Conservation (phyloP, 1,140 invertebrate genomes). For the Paraescarpia echinospica region DNA sequence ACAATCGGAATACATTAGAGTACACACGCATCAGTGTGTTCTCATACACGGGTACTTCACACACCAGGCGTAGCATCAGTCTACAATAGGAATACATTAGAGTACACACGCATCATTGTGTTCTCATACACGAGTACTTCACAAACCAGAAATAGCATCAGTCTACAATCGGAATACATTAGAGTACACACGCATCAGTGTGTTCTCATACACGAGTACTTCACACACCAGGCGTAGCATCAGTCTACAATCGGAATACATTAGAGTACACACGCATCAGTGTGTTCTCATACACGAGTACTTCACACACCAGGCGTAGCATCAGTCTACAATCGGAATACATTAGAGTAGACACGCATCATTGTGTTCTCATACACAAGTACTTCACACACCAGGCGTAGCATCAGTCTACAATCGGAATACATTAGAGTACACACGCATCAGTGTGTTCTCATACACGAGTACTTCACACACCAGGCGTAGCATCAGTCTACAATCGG, state of each 20-base stretch:
- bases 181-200: slow-evolving; percentile 42
- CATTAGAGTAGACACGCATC: neutral
- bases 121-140: neutral
- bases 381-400: slow-evolving; percentile 83
- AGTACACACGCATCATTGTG: neutral
- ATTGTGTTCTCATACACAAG: slow-evolving; percentile 78
- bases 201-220: slow-evolving; percentile 81
- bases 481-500: neutral
- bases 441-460: neutral
- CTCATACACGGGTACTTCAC: slow-evolving; percentile 83
- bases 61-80: slow-evolving; percentile 76
- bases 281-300: neutral
- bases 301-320: neutral
- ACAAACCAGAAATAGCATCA: neutral
- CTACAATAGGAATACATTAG: slow-evolving; percentile 34
- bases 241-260: slow-evolving; percentile 50
- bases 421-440: neutral
- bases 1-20: neutral
- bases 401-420: slow-evolving; percentile 62
- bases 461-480: neutral
- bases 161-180: neutral
- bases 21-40: slow-evolving; percentile 62
- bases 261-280: neutral
- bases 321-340: neutral
- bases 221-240: slow-evolving; percentile 83